A percentile compares a stretch with the other conserved stretches of the same genome.
These are phyloP conservation scores for Vireo altiloquus DNA, from an alignment of 2,113 vertebrate species.

Conservation along the genomic window DNA sequence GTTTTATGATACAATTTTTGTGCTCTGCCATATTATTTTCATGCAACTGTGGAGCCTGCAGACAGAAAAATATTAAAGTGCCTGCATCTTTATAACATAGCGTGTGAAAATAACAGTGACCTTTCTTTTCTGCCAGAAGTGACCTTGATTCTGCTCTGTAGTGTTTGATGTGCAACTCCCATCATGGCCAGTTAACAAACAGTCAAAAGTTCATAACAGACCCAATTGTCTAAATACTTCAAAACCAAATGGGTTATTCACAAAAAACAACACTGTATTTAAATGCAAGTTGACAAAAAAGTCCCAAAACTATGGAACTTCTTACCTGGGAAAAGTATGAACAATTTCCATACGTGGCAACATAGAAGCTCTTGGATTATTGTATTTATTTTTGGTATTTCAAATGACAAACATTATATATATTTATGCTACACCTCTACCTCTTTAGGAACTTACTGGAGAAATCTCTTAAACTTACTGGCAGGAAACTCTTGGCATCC, in stretches of 20 bases:
- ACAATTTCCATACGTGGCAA: background rate
- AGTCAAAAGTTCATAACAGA: background rate
- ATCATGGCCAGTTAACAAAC: background rate
- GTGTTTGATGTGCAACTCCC: background rate
- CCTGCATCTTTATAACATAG: background rate
- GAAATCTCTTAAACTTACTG: background rate
- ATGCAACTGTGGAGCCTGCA: background rate
- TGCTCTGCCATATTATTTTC: background rate
- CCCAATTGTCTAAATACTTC: background rate
- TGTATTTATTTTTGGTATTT: background rate
- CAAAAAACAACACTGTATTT: background rate
- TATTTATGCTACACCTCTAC: background rate
- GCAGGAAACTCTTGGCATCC: background rate
- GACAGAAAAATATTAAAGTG: background rate
- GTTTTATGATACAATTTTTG: background rate
- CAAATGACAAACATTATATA: background rate
- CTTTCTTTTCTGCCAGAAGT: background rate
- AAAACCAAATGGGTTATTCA: background rate
- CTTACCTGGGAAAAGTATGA: background rate
- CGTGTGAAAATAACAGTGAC: background rate
- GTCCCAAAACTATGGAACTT: background rate
- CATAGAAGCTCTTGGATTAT: background rate
- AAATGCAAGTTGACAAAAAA: background rate
- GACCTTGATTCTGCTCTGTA: background rate
- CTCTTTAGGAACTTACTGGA: background rate